Evolutionary conservation across 2,113 vertebrate genomes (phyloP).

Genomic region (Eidolon helvum): DNA sequence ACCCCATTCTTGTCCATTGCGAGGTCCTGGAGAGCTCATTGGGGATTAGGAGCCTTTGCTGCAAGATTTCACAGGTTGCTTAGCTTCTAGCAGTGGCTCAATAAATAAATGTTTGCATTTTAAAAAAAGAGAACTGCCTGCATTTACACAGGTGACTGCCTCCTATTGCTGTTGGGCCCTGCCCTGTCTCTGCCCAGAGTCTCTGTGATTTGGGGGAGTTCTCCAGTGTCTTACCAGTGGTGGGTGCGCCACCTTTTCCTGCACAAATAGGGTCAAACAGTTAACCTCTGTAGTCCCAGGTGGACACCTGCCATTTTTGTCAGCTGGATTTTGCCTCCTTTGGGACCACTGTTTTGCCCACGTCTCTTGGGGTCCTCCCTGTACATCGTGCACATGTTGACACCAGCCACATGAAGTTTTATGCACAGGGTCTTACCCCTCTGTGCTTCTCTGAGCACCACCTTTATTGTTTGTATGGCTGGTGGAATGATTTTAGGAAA

Average conservation of each 20-base stretch:
- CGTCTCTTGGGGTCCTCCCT: neutral
- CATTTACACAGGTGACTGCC: neutral
- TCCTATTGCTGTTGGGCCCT: neutral
- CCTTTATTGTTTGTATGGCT: neutral
- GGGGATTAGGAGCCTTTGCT: neutral
- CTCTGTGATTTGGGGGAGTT: neutral
- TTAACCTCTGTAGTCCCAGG: neutral
- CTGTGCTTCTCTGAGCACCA: neutral
- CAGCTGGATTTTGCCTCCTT: neutral
- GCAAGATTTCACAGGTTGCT: too few relatives aligned
- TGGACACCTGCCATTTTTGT: neutral
- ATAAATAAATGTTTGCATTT: neutral
- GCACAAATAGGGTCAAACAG: neutral
- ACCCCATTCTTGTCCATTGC: neutral
- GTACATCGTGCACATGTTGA: neutral
- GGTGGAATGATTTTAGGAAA: neutral
- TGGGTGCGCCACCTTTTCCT: neutral
- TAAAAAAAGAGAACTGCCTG: neutral
- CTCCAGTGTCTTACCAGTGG: neutral
- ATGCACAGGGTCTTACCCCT: neutral
- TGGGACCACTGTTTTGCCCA: neutral
- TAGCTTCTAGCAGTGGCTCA: neutral
- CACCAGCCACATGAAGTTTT: neutral
- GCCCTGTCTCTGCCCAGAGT: neutral
- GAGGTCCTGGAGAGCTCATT: neutral